Evolutionary conservation across 1,140 invertebrate species (phyloP).

Genomic region (Leptinotarsa undecemlineata): DNA sequence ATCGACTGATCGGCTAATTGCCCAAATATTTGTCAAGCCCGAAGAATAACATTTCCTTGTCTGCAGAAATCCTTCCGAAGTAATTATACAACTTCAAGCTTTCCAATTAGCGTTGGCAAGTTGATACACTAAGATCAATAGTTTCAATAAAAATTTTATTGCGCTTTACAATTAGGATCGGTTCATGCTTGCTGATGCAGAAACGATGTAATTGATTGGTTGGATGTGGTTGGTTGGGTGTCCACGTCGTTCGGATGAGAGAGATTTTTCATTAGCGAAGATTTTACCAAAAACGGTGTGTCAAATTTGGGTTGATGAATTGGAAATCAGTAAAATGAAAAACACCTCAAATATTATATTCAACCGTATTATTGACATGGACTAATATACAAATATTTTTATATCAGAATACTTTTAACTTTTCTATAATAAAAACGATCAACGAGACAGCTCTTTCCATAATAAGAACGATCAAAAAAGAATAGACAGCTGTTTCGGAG

Average conservation of each 20-base stretch:
- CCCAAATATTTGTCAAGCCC: constrained; percentile 7
- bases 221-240: not conserved
- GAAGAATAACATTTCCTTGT: constrained; percentile 3
- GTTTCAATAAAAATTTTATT: constrained; percentile 13
- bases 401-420: too few species aligned
- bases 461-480: too few species aligned
- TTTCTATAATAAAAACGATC: too few species aligned
- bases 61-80: constrained; percentile 2
- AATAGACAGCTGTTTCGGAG: too few species aligned
- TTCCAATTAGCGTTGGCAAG: constrained; percentile 2
- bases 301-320: too few species aligned
- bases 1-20: not conserved
- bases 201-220: not conserved
- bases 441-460: too few species aligned
- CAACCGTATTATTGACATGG: too few species aligned
- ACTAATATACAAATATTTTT: too few species aligned
- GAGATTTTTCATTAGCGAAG: too few species aligned
- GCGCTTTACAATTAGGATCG: constrained; percentile 10
- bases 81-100: not conserved
- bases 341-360: too few species aligned
- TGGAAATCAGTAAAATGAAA: too few species aligned
- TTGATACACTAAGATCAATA: constrained; percentile 10
- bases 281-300: too few species aligned
- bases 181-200: not conserved
- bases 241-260: not conserved